Evolutionary conservation across 35 echinoderm and acorn worm species (phyloP).

Genomic region (Chiridota heheva): DNA sequence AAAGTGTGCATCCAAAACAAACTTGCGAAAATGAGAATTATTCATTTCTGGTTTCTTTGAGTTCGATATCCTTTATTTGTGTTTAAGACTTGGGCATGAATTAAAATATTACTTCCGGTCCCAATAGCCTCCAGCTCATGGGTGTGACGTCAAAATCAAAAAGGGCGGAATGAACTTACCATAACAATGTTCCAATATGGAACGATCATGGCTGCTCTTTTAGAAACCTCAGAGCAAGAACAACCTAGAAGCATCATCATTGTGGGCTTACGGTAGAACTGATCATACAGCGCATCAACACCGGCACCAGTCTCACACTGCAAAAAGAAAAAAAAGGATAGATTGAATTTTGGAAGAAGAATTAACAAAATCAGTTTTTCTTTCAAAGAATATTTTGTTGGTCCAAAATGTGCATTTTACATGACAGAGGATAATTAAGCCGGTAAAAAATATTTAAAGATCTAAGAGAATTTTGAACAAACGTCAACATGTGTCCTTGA

Average conservation of each 20-base stretch:
- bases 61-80: too few species aligned
- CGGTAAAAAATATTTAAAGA: too few species aligned
- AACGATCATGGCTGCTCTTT: slow-evolving; percentile 81
- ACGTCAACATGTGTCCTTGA: too few species aligned
- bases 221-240: slow-evolving; percentile 92
- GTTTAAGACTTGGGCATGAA: not conserved
- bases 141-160: not conserved
- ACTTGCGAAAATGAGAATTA: too few species aligned
- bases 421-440: too few species aligned
- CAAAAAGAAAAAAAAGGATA: slow-evolving; percentile 25
- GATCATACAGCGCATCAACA: slow-evolving; percentile 91
- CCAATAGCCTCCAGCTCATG: not conserved
- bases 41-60: too few species aligned
- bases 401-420: too few species aligned
- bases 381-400: too few species aligned
- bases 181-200: slow-evolving; percentile 97
- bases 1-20: too few species aligned
- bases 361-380: too few species aligned
- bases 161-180: slow-evolving; percentile 55
- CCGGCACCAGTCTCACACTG: slow-evolving; percentile 95
- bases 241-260: slow-evolving; percentile 95
- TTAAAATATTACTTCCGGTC: not conserved
- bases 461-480: too few species aligned
- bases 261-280: slow-evolving; percentile 82
- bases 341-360: too few species aligned